These are phyloP conservation scores for Arnoldichthys spilopterus DNA, from an alignment of 2,797 vertebrate species.

Conservation along the genomic window DNA sequence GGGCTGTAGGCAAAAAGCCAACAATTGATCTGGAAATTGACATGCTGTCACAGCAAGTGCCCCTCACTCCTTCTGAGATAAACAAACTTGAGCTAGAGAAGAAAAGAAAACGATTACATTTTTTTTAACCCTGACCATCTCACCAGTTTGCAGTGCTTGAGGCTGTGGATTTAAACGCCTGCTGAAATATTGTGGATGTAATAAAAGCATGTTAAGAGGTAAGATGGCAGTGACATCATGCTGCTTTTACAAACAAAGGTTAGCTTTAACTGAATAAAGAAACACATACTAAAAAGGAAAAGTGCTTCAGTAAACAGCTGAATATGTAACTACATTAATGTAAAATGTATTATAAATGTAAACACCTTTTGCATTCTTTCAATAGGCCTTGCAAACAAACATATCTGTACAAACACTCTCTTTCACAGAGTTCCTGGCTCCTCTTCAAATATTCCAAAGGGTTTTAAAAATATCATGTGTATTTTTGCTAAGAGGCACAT, in stretches of 20 bases:
- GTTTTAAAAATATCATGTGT: neutral
- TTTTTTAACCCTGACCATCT: constrained; percentile 56
- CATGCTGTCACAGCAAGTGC: constrained; percentile 76
- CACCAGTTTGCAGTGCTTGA: constrained; percentile 34
- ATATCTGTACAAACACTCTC: neutral
- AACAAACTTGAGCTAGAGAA: constrained; percentile 74
- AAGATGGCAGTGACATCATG: neutral
- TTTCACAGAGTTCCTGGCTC: neutral
- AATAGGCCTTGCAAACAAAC: neutral
- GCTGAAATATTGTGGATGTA: neutral
- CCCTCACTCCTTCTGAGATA: constrained; percentile 76
- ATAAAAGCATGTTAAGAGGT: neutral
- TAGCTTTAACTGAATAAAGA: neutral
- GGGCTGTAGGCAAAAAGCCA: constrained; percentile 74
- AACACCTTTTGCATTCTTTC: neutral
- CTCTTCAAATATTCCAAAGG: neutral
- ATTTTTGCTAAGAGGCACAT: neutral
- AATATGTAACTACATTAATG: neutral
- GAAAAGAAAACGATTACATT: constrained; percentile 71
- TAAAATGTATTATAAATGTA: neutral
- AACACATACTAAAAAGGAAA: neutral
- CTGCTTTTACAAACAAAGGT: neutral
- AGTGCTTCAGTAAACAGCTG: neutral
- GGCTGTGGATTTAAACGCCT: constrained; percentile 26
- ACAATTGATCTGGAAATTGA: constrained; percentile 83